A percentile compares a stretch with the other conserved stretches of the same genome.
Evolutionary conservation across 2,797 vertebrate species (phyloP).

Genomic region (Acanthurus leucopareius): DNA sequence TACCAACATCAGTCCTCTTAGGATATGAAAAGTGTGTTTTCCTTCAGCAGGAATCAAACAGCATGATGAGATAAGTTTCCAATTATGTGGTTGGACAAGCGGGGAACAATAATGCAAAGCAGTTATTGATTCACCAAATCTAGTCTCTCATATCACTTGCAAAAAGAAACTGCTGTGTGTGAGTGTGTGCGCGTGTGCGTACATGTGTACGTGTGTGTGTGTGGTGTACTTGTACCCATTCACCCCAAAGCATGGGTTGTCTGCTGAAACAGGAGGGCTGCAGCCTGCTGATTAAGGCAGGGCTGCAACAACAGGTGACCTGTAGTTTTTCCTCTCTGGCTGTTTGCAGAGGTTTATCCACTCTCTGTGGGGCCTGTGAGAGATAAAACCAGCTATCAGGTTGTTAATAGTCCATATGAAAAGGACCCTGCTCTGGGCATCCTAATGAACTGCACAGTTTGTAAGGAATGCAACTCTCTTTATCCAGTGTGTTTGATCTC

Average conservation of each 20-base stretch:
- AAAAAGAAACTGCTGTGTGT: background rate
- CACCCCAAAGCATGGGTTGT: background rate
- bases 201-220: background rate
- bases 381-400: slow-evolving; percentile 19
- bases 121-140: background rate
- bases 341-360: background rate
- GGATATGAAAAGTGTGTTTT: slow-evolving; percentile 20
- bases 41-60: slow-evolving; percentile 5
- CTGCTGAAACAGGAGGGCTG: no score
- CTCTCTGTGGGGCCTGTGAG: background rate
- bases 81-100: slow-evolving; percentile 27
- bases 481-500: no score
- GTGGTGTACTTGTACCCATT: background rate
- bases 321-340: background rate
- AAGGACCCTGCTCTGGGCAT: no score
- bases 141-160: background rate
- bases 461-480: no score
- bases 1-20: background rate
- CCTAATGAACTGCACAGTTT: no score
- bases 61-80: slow-evolving; percentile 21
- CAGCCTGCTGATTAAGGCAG: background rate
- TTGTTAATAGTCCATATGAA: background rate
- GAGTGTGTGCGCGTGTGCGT: background rate
- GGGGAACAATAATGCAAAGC: slow-evolving; percentile 3
- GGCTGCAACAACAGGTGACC: background rate